Evolutionary conservation across 1,140 invertebrate genomes (phyloP).

Genomic region (Drosophila parvula): DNA sequence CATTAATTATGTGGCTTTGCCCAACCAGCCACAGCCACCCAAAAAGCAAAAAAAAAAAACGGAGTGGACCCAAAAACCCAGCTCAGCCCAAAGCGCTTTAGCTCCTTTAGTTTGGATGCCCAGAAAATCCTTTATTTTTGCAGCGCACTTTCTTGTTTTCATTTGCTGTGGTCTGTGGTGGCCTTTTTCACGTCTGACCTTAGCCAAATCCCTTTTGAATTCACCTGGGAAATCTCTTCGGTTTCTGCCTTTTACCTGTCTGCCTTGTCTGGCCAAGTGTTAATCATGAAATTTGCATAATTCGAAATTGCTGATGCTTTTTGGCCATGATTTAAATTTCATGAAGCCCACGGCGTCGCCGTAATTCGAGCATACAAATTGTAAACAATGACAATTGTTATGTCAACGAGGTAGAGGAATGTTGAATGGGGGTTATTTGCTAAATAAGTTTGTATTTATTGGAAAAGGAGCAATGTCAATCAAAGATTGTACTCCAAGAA

Average conservation of each 20-base stretch:
- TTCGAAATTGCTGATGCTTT: constrained; percentile 41
- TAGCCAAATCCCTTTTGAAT: constrained; percentile 33
- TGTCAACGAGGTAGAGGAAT: background rate
- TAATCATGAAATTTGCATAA: constrained; percentile 63
- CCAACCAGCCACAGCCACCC: background rate
- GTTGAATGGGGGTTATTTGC: background rate
- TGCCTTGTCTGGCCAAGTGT: constrained; percentile 43
- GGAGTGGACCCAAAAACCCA: constrained; percentile 29
- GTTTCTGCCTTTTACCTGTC: constrained; percentile 12
- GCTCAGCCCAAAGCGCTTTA: constrained; percentile 31
- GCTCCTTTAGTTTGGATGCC: constrained; percentile 15
- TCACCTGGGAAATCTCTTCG: constrained; percentile 24
- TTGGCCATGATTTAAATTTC: constrained; percentile 27
- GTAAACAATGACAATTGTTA: background rate
- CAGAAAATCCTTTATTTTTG: constrained; percentile 25
- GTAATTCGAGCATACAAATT: constrained; percentile 19
- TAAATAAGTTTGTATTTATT: background rate
- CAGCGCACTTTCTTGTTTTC: constrained; percentile 3
- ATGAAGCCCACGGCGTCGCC: constrained; percentile 3
- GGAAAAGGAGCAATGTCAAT: background rate
- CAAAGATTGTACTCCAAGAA: background rate
- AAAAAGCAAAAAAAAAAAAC: constrained; percentile 13
- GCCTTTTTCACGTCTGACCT: constrained; percentile 47
- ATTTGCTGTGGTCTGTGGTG: constrained; percentile 16
- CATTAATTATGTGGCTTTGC: constrained; percentile 72